Base-by-base conservation (phyloP, 2,113 vertebrate genomes). In the Nasalis larvatus region DNA sequence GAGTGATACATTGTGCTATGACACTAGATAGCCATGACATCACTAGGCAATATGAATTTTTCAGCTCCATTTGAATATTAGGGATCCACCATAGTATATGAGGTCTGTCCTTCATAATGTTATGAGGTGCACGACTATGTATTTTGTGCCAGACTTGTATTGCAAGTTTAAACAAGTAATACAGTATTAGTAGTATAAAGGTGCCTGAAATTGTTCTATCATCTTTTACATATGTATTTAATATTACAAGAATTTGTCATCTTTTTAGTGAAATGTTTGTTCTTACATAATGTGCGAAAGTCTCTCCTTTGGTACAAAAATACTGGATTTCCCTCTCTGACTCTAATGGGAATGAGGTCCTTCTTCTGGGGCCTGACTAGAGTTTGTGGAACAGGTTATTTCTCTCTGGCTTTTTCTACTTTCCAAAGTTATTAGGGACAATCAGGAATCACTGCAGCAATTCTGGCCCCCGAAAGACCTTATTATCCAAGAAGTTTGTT, bases 341-440 rank as follows among this genome's bases (percentile, higher is more conserved):
- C 13, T 84, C 54, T 63, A 2, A 42, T 49, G 73, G 5, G 20
- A 42, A 60, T 4, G 63, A 86, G n/a, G 6, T 9, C 16, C 21
- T 85, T 87, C 5, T 47, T 95, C 30, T 49, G 10, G 4, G n/a
- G 0, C 1, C 23, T 93, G 35, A 58, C 18, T 81, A 37, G 21
- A 86, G 47, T 86, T 91, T 86, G 40, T 37, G n/a, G 49, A 92
- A 83, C 35, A 96, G 35, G 25, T 42, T 68, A 58, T 89, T 95
- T 92, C 21, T 76, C 60, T 87, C 68, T 6, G 69, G 13, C 25
- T 74, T 63, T 87, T 83, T 13, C 27, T 6, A 40, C 12, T 91
- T 89, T 66, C 69, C 23, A 82, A 58, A 30, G 47, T 92, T 77
- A n/a, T 66, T 58, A 71, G 37, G n/a, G 60, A 68, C 47, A 1